A percentile compares a stretch with the other conserved stretches of the same genome.
Evolutionary conservation across 2,888 invertebrate genomes (phyloP).

Genomic region (Andricus curvator): DNA sequence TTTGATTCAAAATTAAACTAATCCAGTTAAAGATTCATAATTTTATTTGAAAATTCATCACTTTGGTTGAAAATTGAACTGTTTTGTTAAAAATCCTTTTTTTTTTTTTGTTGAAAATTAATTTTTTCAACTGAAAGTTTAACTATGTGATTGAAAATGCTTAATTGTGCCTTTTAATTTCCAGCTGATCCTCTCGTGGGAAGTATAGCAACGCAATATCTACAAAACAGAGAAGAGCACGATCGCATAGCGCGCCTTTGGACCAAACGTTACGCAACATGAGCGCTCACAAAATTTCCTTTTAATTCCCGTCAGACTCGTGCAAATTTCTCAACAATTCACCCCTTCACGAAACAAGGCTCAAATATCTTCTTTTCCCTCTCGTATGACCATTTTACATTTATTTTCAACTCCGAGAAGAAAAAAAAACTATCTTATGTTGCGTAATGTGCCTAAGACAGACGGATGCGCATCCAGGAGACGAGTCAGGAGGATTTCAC

Average conservation of each 20-base stretch:
- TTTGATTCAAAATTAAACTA: no score
- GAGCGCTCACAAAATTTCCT: conserved; percentile 76
- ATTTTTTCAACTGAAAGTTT: no score
- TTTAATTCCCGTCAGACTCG: conserved; percentile 69
- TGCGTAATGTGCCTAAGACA: conserved; percentile 67
- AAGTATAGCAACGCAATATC: conserved; percentile 98
- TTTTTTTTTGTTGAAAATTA: no score
- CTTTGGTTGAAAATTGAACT: no score
- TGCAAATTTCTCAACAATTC: conserved; percentile 65
- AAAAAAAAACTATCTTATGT: conserved; percentile 53
- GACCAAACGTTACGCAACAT: conserved; percentile 98
- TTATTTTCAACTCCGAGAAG: conserved; percentile 4
- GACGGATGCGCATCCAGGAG: conserved; percentile 61
- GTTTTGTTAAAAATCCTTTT: no score
- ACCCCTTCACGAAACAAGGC: conserved; percentile 55
- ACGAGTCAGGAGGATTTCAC: conserved; percentile 59
- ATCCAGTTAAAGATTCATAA: no score
- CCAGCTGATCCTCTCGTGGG: conserved; percentile 97
- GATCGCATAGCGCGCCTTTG: conserved; percentile 98
- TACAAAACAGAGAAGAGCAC: conserved; percentile 98
- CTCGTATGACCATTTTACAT: conserved; percentile 43
- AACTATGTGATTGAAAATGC: no score
- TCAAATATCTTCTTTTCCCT: conserved; percentile 53
- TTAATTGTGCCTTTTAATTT: conserved; percentile 68
- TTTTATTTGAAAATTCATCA: no score